Conservation (phyloP, 2,888 invertebrate species). For the Melanargia galathea region DNA sequence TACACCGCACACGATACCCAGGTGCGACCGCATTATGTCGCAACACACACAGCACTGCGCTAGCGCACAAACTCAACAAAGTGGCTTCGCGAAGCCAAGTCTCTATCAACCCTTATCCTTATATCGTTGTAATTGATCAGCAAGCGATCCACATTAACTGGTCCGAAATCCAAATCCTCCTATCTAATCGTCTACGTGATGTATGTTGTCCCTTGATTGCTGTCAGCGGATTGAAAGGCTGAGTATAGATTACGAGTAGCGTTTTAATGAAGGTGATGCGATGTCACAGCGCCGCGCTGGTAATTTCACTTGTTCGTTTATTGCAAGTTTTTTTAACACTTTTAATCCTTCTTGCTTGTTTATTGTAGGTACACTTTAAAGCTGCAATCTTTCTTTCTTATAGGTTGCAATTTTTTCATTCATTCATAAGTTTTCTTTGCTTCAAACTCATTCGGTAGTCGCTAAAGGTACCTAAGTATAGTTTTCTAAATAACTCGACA, state of each 20-base stretch:
- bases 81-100: constrained; percentile 22
- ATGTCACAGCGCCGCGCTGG: not conserved
- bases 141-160: constrained; percentile 33
- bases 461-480: too few species aligned
- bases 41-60: constrained; percentile 36
- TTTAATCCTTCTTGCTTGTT: too few species aligned
- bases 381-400: not conserved
- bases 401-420: too few species aligned
- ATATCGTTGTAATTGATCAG: constrained; percentile 42
- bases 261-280: constrained; percentile 8
- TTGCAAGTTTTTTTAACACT: not conserved
- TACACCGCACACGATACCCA: constrained; percentile 34
- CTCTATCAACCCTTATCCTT: constrained; percentile 39
- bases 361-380: not conserved
- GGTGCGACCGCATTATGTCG: constrained; percentile 42
- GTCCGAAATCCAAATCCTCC: constrained; percentile 17
- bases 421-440: too few species aligned
- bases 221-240: constrained; percentile 14
- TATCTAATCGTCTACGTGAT: constrained; percentile 33
- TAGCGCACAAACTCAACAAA: constrained; percentile 26
- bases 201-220: constrained; percentile 21
- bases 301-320: constrained; percentile 12
- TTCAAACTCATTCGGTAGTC: not conserved
- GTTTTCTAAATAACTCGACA: not conserved
- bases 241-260: constrained; percentile 2